Evolutionary conservation across 1,140 invertebrate species (phyloP), one percentile per base, ranked within the genome.

Genomic region (Pseudomyrmex sp.): DNA sequence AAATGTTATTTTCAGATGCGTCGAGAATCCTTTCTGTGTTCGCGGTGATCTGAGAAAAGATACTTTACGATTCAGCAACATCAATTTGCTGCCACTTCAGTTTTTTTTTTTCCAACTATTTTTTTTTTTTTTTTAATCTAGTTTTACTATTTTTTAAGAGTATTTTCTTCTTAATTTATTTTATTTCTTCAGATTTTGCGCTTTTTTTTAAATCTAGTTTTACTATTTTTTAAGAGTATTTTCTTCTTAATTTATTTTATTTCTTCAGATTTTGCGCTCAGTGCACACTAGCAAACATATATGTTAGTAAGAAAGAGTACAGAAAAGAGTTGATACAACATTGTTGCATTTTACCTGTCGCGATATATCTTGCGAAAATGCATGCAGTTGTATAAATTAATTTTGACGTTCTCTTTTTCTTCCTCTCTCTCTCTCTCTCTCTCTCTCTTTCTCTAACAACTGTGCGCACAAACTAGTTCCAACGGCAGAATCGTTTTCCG

Each of bases 1-100:
- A 70, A 26, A 59, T 72, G 70, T 80, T 80, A 80, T 59, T 59
- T 72, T 12, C n/a, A 80, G 3, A 48, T 35, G 1, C 15, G 23
- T 12, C 12, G 35, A 10, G 2, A n/a, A 20, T 48, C 44, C 15
- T 13, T 9, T 9, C 4, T 66, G 2, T 66, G 2, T 20, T 35
- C 35, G 35, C 5, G 1, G 4, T 13, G 26, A 52, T 76, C 9
- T 48, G 44, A 15, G 9, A 4, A 54, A 35, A 54, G 3, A 35
- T 35, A 35, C 35, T 35, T 35, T 35, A 7, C 35, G 35, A 35
- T 35, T 35, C 35, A 35, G 35, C 35, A 35, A 35, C 35, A 35
- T 35, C 35, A 35, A 35, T 1, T 54, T 13, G n/a, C n/a, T 75
- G 3, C 15, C 26, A 15, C 26, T 62, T 52, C 2, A 18, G 23